Evolutionary conservation across 2,797 vertebrate species (phyloP), one percentile per base, ranked within the genome.

Genomic region (Pithecia hirsuta): DNA sequence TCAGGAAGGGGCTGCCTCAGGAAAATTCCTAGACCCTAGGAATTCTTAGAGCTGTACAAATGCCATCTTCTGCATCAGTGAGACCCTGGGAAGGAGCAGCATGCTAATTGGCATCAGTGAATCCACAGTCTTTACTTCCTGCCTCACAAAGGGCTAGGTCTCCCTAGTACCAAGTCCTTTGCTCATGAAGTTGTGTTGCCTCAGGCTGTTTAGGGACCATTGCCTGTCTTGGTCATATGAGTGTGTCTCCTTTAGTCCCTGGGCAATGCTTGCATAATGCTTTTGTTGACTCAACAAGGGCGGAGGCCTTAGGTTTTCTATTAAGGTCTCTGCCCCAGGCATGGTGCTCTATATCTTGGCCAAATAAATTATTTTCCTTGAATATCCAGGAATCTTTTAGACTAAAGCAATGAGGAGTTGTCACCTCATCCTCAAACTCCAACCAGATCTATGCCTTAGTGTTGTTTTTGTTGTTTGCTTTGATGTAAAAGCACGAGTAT

Each of bases 331-430:
- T 94, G 96, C 55, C 97, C 96, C 83, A 96, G 85, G 97, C 96
- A 97, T 97, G 98, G 98, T 98, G 98, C 98, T 98, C 92, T 94
- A 95, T 98, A 97, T 97, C 82, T 97, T 98, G 95, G 97, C 97
- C 98, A 98, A 98, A 97, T 97, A 96, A 97, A 86, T 95, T 96
- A 92, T 87, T 97, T 97, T 97, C 89, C 92, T 97, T 97, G 86
- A 97, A 91, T 93, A 96, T 96, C 94, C 94, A 96, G 97, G 96
- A 97, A 98, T 96, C 95, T 92, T 95, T 96, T 80, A 90, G 92
- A 95, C 76, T 96, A 93, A 97, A 97, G 96, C 97, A 96, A 93
- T 96, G 97, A 97, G 96, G 92, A 96, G 95, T 97, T 97, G 61
- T 5, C 91, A 95, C 90, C 88, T 97, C 89, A 92, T 80, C 96